Evolutionary conservation across 1,140 invertebrate genomes (phyloP), one percentile per base, ranked within the genome.

Genomic region (Aporrectodea caliginosa): DNA sequence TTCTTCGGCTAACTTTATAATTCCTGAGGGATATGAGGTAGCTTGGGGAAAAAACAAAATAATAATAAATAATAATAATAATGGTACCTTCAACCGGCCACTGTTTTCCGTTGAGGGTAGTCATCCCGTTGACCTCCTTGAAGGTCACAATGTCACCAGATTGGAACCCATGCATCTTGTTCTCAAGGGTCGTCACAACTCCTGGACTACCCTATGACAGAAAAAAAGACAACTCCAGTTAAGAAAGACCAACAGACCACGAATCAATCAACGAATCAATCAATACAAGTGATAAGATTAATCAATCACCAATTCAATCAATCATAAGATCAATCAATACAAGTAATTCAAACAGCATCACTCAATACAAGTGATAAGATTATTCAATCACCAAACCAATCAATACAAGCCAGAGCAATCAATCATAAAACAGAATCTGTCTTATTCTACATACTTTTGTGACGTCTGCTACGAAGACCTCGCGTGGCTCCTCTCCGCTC

Each of bases 61-160:
- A n/a, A n/a, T n/a, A n/a, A n/a, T n/a, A n/a, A n/a, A n/a, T n/a
- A n/a, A n/a, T n/a, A n/a, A n/a, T n/a, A n/a, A n/a, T n/a, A n/a
- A n/a, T n/a, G n/a, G n/a, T n/a, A n/a, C 87, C 87, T 83, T 85
- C 86, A 1, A 88, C 82, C 74, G 81, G 80, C 77, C 81, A 85
- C 69, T 82, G 80, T 31, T 79, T 81, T 22, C 86, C 84, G 83
- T 89, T 89, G 2, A 89, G 75, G 73, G 81, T 80, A 12, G 82
- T 83, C 86, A 89, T 88, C 74, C 87, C 87, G 32, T 83, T 83
- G 1, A 89, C 81, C 80, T 89, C 88, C 80, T 84, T 86, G 73
- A 89, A 88, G 29, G 82, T 85, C 1, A 89, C 86, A 71, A 83
- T 78, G 80, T 89, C 87, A 71, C 85, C 87, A 74, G 82, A 80